phyloP scores from a whole-genome alignment of 2,113 vertebrate genomes.

The Hippocampus mohnikei region DNA sequence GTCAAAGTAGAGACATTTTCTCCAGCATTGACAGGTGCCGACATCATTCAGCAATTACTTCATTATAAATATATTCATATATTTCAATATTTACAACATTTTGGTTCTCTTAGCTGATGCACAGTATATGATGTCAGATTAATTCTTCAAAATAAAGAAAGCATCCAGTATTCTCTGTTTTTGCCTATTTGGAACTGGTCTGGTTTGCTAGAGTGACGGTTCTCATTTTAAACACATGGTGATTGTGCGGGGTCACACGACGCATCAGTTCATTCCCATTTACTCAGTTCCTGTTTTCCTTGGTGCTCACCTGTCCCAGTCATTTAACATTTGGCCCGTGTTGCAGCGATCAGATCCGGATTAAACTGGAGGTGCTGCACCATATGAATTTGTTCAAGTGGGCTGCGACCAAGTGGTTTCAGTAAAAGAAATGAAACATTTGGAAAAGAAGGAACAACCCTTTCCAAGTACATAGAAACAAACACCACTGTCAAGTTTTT shows the following conservation, averaged over 20 bases:
- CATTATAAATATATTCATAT: slow-evolving; percentile 73
- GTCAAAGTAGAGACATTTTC: slow-evolving; percentile 30
- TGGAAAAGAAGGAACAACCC: slow-evolving; percentile 41
- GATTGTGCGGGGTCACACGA: not conserved
- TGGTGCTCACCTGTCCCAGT: slow-evolving; percentile 14
- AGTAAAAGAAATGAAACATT: slow-evolving; percentile 43
- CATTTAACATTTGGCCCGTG: slow-evolving; percentile 40
- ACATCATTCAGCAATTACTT: slow-evolving; percentile 52
- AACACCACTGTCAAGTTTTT: slow-evolving; percentile 63
- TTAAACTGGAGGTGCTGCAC: slow-evolving; percentile 45
- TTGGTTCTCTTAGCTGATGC: slow-evolving; percentile 74
- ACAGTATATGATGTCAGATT: slow-evolving; percentile 40
- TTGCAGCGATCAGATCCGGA: slow-evolving; percentile 47
- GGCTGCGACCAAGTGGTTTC: slow-evolving; percentile 33
- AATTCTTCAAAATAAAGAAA: slow-evolving; percentile 22
- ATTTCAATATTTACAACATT: slow-evolving; percentile 71
- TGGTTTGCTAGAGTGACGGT: not conserved
- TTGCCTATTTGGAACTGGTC: not conserved
- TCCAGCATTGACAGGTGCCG: slow-evolving; percentile 37
- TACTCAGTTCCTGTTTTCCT: slow-evolving; percentile 39
- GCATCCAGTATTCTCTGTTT: not conserved
- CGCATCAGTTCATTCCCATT: slow-evolving; percentile 16
- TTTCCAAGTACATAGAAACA: not conserved
- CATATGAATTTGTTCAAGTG: slow-evolving; percentile 23
- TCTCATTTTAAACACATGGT: not conserved